Percentiles rank a stretch among this genome's conserved stretches.
Conservation (phyloP, 1,140 invertebrate species). For the Procambarus virginalis region DNA sequence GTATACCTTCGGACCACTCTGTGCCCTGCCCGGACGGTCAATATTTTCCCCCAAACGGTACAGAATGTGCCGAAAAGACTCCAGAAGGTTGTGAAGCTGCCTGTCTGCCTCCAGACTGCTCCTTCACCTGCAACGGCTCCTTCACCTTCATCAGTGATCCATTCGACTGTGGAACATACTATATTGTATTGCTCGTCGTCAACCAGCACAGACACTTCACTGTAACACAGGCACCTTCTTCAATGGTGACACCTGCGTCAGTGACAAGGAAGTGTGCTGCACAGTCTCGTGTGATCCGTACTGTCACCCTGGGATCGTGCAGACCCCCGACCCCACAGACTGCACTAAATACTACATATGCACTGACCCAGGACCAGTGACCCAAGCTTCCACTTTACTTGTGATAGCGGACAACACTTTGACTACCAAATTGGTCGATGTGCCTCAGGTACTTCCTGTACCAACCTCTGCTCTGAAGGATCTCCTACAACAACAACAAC, state of each 20-base stretch:
- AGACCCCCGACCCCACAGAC: not conserved
- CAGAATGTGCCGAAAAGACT: no score
- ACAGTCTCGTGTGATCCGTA: not conserved
- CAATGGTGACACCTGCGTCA: not conserved
- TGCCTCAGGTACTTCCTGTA: not conserved
- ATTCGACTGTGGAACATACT: not conserved
- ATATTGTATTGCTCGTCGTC: not conserved
- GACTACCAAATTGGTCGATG: not conserved
- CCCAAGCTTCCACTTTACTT: not conserved
- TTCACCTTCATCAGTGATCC: not conserved
- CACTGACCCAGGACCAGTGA: not conserved
- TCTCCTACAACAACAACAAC: not conserved
- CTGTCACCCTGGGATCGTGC: not conserved
- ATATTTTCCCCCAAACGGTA: not conserved
- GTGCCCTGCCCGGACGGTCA: not conserved
- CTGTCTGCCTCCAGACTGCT: not conserved
- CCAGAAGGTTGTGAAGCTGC: no score
- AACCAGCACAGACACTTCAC: not conserved
- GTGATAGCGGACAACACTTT: not conserved
- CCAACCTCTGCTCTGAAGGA: not conserved
- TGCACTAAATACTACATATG: constrained; percentile 11
- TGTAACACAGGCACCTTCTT: not conserved
- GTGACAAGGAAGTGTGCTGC: not conserved
- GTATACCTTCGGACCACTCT: not conserved
- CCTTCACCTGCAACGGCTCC: not conserved